These are phyloP conservation scores for Helogale parvula DNA, from an alignment of 2,113 vertebrate species.

Conservation along the genomic window DNA sequence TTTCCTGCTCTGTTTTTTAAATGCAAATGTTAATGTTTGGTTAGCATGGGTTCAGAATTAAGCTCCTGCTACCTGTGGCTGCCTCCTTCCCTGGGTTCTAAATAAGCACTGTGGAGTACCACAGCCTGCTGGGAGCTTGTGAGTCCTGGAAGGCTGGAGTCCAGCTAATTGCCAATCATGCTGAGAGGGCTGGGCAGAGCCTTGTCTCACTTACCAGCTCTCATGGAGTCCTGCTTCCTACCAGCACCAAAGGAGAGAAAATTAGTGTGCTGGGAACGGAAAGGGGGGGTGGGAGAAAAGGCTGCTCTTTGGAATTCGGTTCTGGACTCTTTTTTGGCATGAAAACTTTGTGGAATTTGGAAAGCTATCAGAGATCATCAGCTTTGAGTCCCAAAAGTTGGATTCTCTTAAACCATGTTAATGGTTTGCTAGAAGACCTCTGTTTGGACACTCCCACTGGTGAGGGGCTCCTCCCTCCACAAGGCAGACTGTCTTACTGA, in stretches of 20 bases:
- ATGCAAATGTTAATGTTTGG: conserved; percentile 71
- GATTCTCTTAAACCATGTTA: not conserved
- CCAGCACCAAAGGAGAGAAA: conserved; percentile 42
- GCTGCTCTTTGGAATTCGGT: conserved; percentile 17
- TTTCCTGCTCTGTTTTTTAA: conserved; percentile 71
- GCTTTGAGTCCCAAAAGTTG: not conserved
- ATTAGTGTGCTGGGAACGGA: conserved; percentile 2
- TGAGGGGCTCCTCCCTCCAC: not conserved
- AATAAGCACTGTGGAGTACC: conserved; percentile 63
- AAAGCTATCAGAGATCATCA: not conserved
- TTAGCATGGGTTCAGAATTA: conserved; percentile 69
- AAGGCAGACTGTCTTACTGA: not conserved
- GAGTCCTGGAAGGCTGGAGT: conserved; percentile 63
- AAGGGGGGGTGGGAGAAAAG: not conserved
- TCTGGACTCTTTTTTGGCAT: conserved; percentile 8
- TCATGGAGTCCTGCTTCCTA: conserved; percentile 68
- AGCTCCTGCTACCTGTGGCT: conserved; percentile 69
- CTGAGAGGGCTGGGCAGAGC: conserved; percentile 55
- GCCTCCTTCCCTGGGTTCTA: conserved; percentile 47
- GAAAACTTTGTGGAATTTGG: not conserved
- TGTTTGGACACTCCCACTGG: not conserved
- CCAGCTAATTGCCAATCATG: conserved; percentile 71
- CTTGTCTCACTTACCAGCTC: conserved; percentile 72
- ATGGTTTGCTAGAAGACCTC: not conserved
- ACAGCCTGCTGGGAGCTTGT: conserved; percentile 37